Evolutionary conservation across 2,113 vertebrate genomes (phyloP), one percentile per base, ranked within the genome.

Genomic region (Tenrec ecaudatus): DNA sequence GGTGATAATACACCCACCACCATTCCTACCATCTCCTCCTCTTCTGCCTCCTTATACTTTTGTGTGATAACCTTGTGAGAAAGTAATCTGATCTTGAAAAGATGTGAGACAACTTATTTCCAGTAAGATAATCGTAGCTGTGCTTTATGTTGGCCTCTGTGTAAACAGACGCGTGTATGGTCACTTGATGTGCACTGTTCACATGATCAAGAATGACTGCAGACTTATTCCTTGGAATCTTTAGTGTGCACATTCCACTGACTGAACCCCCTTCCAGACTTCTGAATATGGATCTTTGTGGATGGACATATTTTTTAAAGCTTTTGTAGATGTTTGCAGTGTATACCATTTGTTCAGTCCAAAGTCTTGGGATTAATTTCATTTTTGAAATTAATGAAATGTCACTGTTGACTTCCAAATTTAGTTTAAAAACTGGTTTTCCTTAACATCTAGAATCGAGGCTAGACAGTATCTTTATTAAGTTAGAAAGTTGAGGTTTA

Each of bases 401-500:
- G 31, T 89, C 8, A 60, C 17, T 25, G 33, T 66, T 83, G 38
- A 9, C 33, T 82, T 33, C 76, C 75, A 85, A 84, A 66, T 90
- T 82, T 86, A 71, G 86, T 77, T 86, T 94, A 43, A 38, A 58
- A 82, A 84, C 29, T 4, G 31, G 22, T 69, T 93, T 83, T 75
- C 40, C 23, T 23, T 92, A 76, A 64, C 3, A 27, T 88, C 47
- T 95, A 86, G 60, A 79, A 58, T 68, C n/a, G 71, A 58, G 40
- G 3, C 29, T 73, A 11, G 6, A 2, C 73, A 60, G 15, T 75
- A 23, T 81, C 36, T 93, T 82, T 77, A 81, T 92, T 93, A 88
- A 75, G 86, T 91, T 82, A 83, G 66, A 80, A 95, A 95, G 53
- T 38, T 66, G 20, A 83, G 57, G 20, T 89, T 33, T 43, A 94